Evolutionary conservation across 2,113 vertebrate genomes (phyloP), one percentile per base, ranked within the genome.

Genomic region (Mirza zaza): DNA sequence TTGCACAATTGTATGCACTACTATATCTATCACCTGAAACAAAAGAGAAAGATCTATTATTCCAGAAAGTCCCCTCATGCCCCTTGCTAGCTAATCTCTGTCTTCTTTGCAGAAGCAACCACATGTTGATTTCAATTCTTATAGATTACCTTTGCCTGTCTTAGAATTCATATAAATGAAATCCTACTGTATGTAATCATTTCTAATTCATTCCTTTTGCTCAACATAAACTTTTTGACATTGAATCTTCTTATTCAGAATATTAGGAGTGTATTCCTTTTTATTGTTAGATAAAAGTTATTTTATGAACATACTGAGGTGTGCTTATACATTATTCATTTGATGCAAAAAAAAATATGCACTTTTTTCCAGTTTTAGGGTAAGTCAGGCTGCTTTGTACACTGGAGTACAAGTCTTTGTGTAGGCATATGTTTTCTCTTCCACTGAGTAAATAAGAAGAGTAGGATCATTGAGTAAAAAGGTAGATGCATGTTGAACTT

Each of bases 191-290:
- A 71, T 48, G 52, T 61, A 67, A 17, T 59, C 14, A 36, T 59
- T 39, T 63, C 34, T 48, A 42, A 63, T 27, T 86, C 34, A 73
- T 25, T 90, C 65, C 42, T 52, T 75, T 63, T 75, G 4, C 45
- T 84, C 25, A 50, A 52, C 55, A 63, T 84, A 65, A 84, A 52
- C 15, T 12, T 92, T 91, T 73, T 61, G 23, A 73, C 20, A 91
- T 48, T 67, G 42, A 80, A 52, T 55, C 8, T 55, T 34, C 20
- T 34, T 55, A 91, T 59, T 57, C 27, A 8, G 77, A 2, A 10
- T 71, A 71, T 71, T 82, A 42, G 32, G 29, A 71, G 21, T 71
- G 13, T 71, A 45, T 34, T 82, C 3, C 1, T 81, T 70, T 91
- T 82, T n/a, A 82, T 6, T 4, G 25, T 23, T 79, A 65, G 76